Evolutionary conservation across 2,888 invertebrate genomes (phyloP).

Genomic region (Brenthis ino): DNA sequence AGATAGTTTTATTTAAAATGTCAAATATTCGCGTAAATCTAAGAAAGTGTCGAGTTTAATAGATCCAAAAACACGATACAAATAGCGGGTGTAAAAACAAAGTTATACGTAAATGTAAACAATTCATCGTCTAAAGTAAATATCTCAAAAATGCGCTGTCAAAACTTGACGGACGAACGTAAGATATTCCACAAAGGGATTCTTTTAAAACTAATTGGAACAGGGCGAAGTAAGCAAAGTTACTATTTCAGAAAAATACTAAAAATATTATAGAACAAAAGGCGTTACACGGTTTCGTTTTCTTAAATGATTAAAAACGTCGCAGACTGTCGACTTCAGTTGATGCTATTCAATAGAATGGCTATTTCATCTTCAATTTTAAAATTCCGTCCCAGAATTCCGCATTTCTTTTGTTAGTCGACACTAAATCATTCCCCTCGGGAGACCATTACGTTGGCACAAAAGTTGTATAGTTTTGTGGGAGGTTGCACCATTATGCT

Average conservation of each 20-base stretch:
- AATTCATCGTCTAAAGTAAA: constrained; percentile 32
- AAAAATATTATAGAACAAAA: constrained; percentile 26
- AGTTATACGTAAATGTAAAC: constrained; percentile 25
- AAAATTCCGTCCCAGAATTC: constrained; percentile 34
- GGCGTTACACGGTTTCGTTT: constrained; percentile 30
- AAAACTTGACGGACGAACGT: constrained; percentile 15
- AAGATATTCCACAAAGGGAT: constrained; percentile 29
- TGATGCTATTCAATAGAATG: constrained; percentile 30
- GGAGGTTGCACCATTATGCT: constrained; percentile 30
- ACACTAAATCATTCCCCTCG: constrained; percentile 37
- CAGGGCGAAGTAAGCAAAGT: constrained; percentile 22
- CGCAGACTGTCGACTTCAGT: constrained; percentile 27
- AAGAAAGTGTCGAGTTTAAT: background rate
- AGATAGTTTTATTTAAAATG: too few species aligned
- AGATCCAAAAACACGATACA: background rate
- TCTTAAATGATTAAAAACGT: constrained; percentile 35
- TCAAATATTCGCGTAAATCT: too few species aligned
- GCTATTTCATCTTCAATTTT: constrained; percentile 34
- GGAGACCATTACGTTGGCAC: constrained; percentile 36
- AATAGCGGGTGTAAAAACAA: constrained; percentile 11
- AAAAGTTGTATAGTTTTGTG: constrained; percentile 34
- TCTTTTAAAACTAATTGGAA: constrained; percentile 27
- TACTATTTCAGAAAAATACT: constrained; percentile 24
- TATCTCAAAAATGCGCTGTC: constrained; percentile 13
- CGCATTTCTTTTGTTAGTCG: constrained; percentile 37